Conservation (phyloP, 2,797 vertebrate species). For the Fistularia commersonii region DNA sequence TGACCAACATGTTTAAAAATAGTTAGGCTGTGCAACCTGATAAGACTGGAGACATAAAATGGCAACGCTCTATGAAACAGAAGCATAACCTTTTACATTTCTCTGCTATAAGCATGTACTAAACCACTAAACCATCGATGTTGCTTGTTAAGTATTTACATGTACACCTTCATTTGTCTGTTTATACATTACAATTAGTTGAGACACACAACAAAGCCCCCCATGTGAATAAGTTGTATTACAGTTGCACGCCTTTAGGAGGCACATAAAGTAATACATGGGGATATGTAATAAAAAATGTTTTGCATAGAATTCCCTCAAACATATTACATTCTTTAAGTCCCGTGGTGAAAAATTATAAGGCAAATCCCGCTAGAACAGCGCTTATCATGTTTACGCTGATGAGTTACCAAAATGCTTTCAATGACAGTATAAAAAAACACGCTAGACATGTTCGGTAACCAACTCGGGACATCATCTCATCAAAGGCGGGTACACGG, state of each 20-base stretch:
- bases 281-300: not conserved
- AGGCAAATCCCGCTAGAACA: not conserved
- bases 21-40: conserved; percentile 1
- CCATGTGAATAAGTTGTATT: conserved; percentile 1
- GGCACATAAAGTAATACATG: conserved; percentile 7
- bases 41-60: not conserved
- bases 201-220: conserved; percentile 20
- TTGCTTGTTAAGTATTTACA: conserved; percentile 42
- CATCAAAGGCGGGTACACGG: conserved; percentile 9
- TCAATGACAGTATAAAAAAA: conserved; percentile 15
- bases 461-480: conserved; percentile 4
- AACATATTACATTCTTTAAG: not conserved
- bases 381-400: conserved; percentile 7
- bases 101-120: conserved; percentile 33
- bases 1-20: too few species aligned
- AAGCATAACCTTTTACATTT: conserved; percentile 3
- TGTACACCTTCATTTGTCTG: conserved; percentile 53
- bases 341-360: conserved; percentile 2
- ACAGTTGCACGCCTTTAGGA: conserved; percentile 23
- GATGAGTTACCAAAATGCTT: conserved; percentile 1
- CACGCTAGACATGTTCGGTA: conserved; percentile 2
- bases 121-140: conserved; percentile 12
- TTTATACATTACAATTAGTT: conserved; percentile 16
- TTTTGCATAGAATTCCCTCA: conserved; percentile 16
- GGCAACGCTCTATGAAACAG: not conserved